Percentiles rank a stretch among this genome's conserved stretches.
These are phyloP conservation scores for Aphelenchoides besseyi DNA, from an alignment of 1,140 invertebrate genomes.

Conservation along the genomic window DNA sequence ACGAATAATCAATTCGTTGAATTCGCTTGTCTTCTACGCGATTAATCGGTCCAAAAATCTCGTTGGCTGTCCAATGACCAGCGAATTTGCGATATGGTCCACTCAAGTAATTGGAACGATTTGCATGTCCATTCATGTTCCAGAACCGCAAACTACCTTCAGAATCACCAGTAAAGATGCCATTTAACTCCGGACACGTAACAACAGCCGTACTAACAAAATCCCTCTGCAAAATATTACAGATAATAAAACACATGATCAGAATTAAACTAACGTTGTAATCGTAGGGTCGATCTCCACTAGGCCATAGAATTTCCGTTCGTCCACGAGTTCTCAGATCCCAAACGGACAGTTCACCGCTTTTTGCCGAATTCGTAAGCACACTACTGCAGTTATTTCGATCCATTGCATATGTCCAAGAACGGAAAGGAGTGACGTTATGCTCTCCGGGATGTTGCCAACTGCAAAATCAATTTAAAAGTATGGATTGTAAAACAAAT, in stretches of 20 bases:
- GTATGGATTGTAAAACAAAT: too few species aligned
- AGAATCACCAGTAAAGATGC: conserved; percentile 51
- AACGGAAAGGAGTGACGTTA: conserved; percentile 35
- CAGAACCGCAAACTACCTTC: conserved; percentile 48
- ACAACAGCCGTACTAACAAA: conserved; percentile 19
- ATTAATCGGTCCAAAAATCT: conserved; percentile 27
- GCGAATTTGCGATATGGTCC: conserved; percentile 45
- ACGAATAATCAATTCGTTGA: conserved; percentile 5
- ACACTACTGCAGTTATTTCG: conserved; percentile 20
- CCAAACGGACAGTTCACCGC: conserved; percentile 44
- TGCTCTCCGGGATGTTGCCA: conserved; percentile 43
- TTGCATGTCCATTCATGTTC: conserved; percentile 32
- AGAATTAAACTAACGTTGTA: conserved; percentile 31
- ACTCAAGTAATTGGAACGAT: conserved; percentile 45
- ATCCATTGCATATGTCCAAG: conserved; percentile 8
- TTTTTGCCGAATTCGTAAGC: conserved; percentile 43
- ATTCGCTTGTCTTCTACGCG: conserved; percentile 4
- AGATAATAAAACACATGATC: not conserved
- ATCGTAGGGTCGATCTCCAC: conserved; percentile 25
- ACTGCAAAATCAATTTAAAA: too few species aligned
- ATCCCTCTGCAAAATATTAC: conserved; percentile 14
- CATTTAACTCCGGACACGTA: not conserved
- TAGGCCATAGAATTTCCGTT: conserved; percentile 46
- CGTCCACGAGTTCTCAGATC: conserved; percentile 34
- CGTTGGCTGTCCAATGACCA: not conserved